phyloP scores from a whole-genome alignment of 2,888 invertebrate species.

The Eretmocerus hayati region DNA sequence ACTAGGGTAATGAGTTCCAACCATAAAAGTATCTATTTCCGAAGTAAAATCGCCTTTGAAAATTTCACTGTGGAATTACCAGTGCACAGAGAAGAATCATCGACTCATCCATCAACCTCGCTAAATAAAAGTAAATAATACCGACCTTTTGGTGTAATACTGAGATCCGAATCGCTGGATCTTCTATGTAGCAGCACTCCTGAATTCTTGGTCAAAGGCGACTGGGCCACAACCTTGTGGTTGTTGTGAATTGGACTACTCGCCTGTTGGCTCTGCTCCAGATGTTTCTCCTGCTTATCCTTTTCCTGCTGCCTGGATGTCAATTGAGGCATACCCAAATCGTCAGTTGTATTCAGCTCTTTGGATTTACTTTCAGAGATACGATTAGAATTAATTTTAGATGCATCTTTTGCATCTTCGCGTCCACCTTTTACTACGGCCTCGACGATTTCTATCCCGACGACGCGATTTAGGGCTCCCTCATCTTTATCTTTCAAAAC shows the following conservation, averaged over 20 bases:
- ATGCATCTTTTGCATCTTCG: too few relatives aligned
- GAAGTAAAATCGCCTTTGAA: too few relatives aligned
- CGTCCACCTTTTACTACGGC: too few relatives aligned
- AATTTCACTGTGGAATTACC: conserved; percentile 9
- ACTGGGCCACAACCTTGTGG: conserved; percentile 50
- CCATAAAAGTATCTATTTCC: too few relatives aligned
- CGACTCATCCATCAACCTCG: neutral
- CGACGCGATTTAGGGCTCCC: too few relatives aligned
- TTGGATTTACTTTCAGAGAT: too few relatives aligned
- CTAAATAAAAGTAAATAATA: too few relatives aligned
- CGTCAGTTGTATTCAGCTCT: conserved; percentile 41
- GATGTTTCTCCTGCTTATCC: conserved; percentile 16
- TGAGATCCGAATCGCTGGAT: conserved; percentile 90
- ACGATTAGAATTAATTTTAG: too few relatives aligned
- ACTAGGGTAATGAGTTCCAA: too few relatives aligned
- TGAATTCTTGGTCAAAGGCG: conserved; percentile 49
- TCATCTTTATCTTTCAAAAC: too few relatives aligned
- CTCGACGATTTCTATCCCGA: too few relatives aligned
- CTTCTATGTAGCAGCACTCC: conserved; percentile 59
- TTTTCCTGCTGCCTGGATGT: conserved; percentile 29
- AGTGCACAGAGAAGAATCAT: conserved; percentile 13
- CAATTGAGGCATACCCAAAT: conserved; percentile 45
- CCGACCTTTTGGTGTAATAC: conserved; percentile 87
- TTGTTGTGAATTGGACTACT: conserved; percentile 31
- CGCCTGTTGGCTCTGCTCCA: conserved; percentile 11